These are phyloP conservation scores for Enteromius afrohamiltoni DNA, from an alignment of 2,797 vertebrate genomes.

Conservation along the genomic window DNA sequence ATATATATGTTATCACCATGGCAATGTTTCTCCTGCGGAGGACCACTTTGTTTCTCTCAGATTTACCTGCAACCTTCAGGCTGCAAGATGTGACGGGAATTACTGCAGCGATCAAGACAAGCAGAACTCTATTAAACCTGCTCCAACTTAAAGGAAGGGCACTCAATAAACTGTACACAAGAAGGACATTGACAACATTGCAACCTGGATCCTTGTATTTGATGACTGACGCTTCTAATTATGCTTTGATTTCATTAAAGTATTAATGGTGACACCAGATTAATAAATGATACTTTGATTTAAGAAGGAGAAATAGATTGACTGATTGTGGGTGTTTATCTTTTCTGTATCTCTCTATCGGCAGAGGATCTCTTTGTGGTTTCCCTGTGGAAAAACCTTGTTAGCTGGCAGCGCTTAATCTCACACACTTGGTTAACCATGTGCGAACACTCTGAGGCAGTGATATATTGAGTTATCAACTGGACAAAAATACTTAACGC, in stretches of 20 bases:
- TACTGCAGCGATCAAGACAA: neutral
- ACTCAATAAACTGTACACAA: neutral
- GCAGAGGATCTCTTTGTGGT: slow-evolving; percentile 11
- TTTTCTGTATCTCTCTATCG: neutral
- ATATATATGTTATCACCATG: neutral
- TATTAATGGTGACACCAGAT: neutral
- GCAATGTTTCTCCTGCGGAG: neutral
- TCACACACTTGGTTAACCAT: slow-evolving; percentile 21
- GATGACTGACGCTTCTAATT: neutral
- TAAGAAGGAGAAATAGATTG: neutral
- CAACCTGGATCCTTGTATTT: neutral
- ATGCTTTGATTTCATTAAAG: neutral
- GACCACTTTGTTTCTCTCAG: neutral
- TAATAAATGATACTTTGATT: neutral
- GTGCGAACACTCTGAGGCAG: neutral
- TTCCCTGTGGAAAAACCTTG: neutral
- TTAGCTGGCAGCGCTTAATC: neutral
- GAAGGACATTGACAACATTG: neutral
- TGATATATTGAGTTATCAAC: slow-evolving; percentile 20
- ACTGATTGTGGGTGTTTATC: neutral
- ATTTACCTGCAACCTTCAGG: slow-evolving; percentile 20
- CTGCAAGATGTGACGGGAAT: neutral
- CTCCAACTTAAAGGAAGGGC: neutral
- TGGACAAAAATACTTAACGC: neutral
- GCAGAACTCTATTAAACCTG: neutral